A percentile compares a stretch with the other conserved stretches of the same genome.
Conservation (phyloP, 2,797 vertebrate species). For the Zenarchopterus dispar region DNA sequence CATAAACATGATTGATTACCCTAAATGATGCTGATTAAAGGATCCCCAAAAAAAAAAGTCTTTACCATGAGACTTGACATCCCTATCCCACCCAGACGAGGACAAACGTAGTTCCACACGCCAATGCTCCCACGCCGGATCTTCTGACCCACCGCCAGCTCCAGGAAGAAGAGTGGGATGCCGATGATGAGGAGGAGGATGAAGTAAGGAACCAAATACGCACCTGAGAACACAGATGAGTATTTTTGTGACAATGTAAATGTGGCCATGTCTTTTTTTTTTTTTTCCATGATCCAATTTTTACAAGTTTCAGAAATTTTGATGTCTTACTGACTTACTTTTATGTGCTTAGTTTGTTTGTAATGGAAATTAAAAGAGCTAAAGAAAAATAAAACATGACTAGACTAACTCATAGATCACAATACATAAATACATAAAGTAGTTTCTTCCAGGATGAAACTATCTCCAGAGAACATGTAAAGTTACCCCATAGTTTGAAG, state of each 20-base stretch:
- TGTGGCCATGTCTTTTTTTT: not conserved
- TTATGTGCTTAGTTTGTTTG: no score
- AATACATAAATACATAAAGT: no score
- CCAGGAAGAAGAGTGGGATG: conserved; percentile 95
- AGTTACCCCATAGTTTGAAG: no score
- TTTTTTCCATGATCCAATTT: no score
- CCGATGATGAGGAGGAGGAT: conserved; percentile 93
- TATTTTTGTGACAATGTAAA: not conserved
- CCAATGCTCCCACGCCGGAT: conserved; percentile 95
- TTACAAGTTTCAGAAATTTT: no score
- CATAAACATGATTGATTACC: not conserved
- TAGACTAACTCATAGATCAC: no score
- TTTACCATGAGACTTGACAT: conserved; percentile 92
- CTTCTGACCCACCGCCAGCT: conserved; percentile 93
- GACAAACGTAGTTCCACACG: conserved; percentile 95
- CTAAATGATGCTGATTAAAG: not conserved
- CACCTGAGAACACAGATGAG: conserved; percentile 79
- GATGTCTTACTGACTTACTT: no score
- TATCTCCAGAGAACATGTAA: no score
- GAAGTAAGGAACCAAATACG: conserved; percentile 93
- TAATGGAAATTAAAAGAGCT: no score
- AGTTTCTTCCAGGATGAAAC: no score
- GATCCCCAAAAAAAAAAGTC: not conserved
- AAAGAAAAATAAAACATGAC: no score
- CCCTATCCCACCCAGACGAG: conserved; percentile 91